Evolutionary conservation across 2,888 invertebrate species (phyloP).

Genomic region (Mesorhabditis belari): DNA sequence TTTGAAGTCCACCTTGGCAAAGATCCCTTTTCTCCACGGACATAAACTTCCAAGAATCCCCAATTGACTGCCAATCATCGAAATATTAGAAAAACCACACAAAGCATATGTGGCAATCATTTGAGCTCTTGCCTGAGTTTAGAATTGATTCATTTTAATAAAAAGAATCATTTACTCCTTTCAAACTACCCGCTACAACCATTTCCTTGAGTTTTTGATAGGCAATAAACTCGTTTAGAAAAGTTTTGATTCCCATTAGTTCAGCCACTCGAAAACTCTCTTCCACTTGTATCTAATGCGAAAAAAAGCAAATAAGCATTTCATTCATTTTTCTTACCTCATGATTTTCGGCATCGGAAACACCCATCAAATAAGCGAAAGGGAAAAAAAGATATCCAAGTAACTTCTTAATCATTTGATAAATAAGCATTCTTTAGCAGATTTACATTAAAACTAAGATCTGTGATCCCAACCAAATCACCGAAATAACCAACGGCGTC

Average conservation of each 20-base stretch:
- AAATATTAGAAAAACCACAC: conserved; percentile 57
- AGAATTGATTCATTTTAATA: neutral
- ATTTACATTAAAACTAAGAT: neutral
- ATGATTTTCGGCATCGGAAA: conserved; percentile 27
- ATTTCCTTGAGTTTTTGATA: conserved; percentile 31
- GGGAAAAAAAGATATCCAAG: conserved; percentile 38
- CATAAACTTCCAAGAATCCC: conserved; percentile 42
- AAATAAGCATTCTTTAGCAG: too few species aligned
- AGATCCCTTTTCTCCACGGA: conserved; percentile 20
- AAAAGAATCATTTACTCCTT: neutral
- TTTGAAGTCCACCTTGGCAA: conserved; percentile 21
- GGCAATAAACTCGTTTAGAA: conserved; percentile 48
- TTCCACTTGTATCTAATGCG: conserved; percentile 13
- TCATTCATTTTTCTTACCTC: conserved; percentile 6
- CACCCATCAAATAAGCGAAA: conserved; percentile 42
- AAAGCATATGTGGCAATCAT: conserved; percentile 54
- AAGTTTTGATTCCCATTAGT: conserved; percentile 47
- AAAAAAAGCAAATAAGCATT: conserved; percentile 1
- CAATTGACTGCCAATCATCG: conserved; percentile 55
- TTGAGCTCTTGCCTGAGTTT: conserved; percentile 26
- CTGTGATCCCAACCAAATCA: neutral
- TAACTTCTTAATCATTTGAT: conserved; percentile 18
- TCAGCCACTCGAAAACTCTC: conserved; percentile 36
- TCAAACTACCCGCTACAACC: conserved; percentile 4
- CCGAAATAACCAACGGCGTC: neutral